Evolutionary conservation across 2,888 invertebrate genomes (phyloP).

Genomic region (Drosophila conformis): DNA sequence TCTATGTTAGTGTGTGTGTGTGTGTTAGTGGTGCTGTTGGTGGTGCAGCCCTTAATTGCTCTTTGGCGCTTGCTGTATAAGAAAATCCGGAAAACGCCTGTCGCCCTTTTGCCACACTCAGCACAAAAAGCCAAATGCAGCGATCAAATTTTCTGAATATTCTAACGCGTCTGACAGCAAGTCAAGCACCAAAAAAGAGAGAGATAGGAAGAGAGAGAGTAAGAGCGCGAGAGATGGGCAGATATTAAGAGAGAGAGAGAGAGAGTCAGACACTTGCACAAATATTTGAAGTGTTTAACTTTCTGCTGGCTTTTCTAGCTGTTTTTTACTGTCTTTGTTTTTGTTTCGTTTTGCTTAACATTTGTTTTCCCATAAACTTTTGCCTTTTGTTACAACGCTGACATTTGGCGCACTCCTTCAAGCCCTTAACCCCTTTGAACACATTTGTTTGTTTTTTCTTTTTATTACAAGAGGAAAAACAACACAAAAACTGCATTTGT

Average conservation of each 20-base stretch:
- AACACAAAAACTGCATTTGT: slow-evolving; percentile 50
- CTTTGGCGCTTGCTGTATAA: slow-evolving; percentile 29
- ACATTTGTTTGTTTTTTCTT: slow-evolving; percentile 36
- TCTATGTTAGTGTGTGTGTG: not conserved
- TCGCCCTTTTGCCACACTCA: not conserved
- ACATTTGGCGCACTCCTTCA: slow-evolving; percentile 38
- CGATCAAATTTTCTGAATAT: slow-evolving; percentile 27
- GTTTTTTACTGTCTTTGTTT: slow-evolving; percentile 7
- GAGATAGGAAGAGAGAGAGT: not conserved
- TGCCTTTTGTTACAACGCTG: slow-evolving; percentile 59
- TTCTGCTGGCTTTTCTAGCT: slow-evolving; percentile 30
- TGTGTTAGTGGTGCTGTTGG: not conserved
- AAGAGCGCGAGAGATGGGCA: not conserved
- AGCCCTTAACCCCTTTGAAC: slow-evolving; percentile 6
- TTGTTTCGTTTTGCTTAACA: slow-evolving; percentile 45
- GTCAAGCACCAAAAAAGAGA: not conserved
- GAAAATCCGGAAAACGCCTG: not conserved
- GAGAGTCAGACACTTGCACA: slow-evolving; percentile 31
- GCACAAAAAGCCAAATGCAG: slow-evolving; percentile 7
- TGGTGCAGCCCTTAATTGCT: slow-evolving; percentile 35
- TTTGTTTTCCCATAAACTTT: slow-evolving; percentile 54
- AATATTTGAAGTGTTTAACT: slow-evolving; percentile 54
- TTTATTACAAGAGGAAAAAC: slow-evolving; percentile 33
- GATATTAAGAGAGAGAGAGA: not conserved
- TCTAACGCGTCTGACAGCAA: slow-evolving; percentile 4